Conservation (phyloP, 2,797 vertebrate species). For the Enteromius radiatus region DNA sequence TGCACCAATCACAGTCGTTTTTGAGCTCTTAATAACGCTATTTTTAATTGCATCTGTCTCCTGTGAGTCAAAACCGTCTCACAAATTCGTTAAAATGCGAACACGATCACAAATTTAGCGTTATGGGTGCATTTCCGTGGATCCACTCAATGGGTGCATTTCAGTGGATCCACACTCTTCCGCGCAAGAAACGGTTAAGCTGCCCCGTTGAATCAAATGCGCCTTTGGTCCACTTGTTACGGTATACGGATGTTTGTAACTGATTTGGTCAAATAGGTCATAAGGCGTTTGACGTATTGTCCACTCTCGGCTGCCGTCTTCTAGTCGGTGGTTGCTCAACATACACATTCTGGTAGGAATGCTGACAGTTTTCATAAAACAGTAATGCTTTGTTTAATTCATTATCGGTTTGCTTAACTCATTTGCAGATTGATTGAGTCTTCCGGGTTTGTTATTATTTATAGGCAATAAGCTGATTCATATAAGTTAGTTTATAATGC, state of each 20-base stretch:
- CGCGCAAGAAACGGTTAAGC: neutral
- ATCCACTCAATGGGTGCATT: neutral
- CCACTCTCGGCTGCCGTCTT: neutral
- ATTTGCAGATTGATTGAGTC: neutral
- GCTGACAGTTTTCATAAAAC: neutral
- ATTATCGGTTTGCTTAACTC: neutral
- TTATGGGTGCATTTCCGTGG: neutral
- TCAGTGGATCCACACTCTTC: no score
- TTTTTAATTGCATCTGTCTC: neutral
- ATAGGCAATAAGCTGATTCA: neutral
- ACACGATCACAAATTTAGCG: neutral
- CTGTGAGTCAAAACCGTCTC: neutral
- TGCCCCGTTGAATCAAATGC: neutral
- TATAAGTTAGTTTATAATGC: neutral
- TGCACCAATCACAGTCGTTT: neutral
- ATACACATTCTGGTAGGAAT: neutral
- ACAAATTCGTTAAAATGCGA: neutral
- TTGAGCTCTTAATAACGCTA: no score
- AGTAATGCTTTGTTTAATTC: neutral
- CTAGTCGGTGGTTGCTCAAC: neutral
- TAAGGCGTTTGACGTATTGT: neutral
- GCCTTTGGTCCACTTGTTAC: slow-evolving; percentile 1
- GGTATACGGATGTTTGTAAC: neutral
- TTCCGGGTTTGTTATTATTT: neutral
- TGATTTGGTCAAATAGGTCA: neutral